These are phyloP conservation scores for roundworm (Caenorhabditis elegans) DNA, from an alignment of 1,140 invertebrate species.

Conservation along the genomic window WBcel235 BX284603.4:5325001-5325500, in stretches of 20 bases:
- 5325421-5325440: constrained; percentile 19
- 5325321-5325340: constrained; percentile 40
- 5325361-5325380: background rate
- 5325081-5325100: too few relatives aligned
- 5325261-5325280: constrained; percentile 46
- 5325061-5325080: too few relatives aligned
- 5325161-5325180: too few relatives aligned
- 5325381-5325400: background rate
- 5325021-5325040: too few relatives aligned
- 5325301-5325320: constrained; percentile 34
- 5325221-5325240: constrained; percentile 44
- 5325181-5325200: constrained; percentile 41
- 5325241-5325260: background rate
- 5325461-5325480: constrained; percentile 25
- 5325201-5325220: constrained; percentile 49
- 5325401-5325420: background rate
- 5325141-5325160: too few relatives aligned
- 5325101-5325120: too few relatives aligned
- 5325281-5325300: constrained; percentile 33
- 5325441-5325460: constrained; percentile 43
- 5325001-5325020: too few relatives aligned
- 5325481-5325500: background rate
- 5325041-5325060: too few relatives aligned
- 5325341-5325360: constrained; percentile 47
- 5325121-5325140: too few relatives aligned